phyloP scores from a whole-genome alignment of 2,113 vertebrate species.

The Nibea albiflora region DNA sequence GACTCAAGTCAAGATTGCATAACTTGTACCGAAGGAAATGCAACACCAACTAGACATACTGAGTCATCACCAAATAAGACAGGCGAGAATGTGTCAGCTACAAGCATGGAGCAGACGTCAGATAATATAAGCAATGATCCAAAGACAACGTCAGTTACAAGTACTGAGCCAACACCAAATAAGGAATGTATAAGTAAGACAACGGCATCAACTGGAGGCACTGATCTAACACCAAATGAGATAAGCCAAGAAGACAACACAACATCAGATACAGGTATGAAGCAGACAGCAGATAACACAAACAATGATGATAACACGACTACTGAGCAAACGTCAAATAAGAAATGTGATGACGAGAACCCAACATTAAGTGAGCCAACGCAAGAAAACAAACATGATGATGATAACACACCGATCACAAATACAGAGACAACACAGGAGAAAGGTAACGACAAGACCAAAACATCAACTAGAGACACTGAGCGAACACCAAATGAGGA shows the following conservation, averaged over 20 bases:
- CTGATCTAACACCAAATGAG: background rate
- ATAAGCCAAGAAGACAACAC: background rate
- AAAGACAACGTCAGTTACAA: background rate
- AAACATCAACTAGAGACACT: background rate
- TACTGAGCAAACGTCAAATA: background rate
- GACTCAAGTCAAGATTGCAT: conserved; percentile 3
- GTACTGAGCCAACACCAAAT: background rate
- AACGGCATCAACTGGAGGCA: background rate
- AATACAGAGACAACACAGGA: background rate
- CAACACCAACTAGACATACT: background rate
- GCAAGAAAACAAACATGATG: background rate
- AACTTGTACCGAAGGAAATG: background rate
- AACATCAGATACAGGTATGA: too few relatives aligned
- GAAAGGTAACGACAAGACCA: background rate
- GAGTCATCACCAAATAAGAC: background rate
- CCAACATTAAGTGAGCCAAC: background rate
- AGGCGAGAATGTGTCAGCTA: background rate
- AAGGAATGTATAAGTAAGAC: background rate
- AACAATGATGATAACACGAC: background rate
- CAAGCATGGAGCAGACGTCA: background rate
- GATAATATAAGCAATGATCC: background rate
- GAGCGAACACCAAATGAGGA: background rate
- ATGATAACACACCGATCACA: background rate
- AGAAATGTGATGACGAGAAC: background rate
- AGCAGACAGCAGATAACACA: background rate